Evolutionary conservation across 2,888 invertebrate species (phyloP), one percentile per base, ranked within the genome.

Genomic region (Microchrysa polita): DNA sequence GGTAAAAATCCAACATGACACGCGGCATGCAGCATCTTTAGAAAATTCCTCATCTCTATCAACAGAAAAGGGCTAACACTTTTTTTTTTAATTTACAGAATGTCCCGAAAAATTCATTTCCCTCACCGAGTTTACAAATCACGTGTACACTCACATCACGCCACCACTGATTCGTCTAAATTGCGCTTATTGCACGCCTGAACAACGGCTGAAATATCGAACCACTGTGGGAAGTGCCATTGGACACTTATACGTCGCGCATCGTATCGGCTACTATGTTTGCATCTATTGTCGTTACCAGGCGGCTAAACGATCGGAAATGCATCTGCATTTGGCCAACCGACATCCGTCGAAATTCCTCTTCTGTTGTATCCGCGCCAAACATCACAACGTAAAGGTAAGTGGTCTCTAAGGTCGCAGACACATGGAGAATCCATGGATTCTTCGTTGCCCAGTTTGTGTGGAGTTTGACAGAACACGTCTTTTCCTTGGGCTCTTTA

Each of bases 211-310:
- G 23, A 73, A 71, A 27, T 10, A 48, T 48, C 48, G 14, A 12
- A 12, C 12, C 10, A n/a, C 48, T 2, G 16, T 48, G 2, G 16
- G 16, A 48, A n/a, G 2, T 48, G 73, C 77, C 14, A 63, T 74
- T 5, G 67, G 83, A 81, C 87, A 87, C 78, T 85, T 86, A 76
- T 82, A 82, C 20, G 7, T 18, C 5, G 67, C 5, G 5, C 87
- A 88, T 72, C 81, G 82, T 1, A 83, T 86, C 61, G 82, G 81
- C 67, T 82, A 82, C 22, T 87, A 83, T 74, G 87, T 88, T 75
- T 88, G 88, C 76, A 80, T 86, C 2, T 87, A 87, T 78, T 88
- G 88, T 77, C 60, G 80, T 0, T 81, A 80, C 77, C 87, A 86
- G 1, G 79, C 83, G 1, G 80, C 83, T 14, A 79, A 79, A 1